Evolutionary conservation across 2,888 invertebrate species (phyloP).

Genomic region (Acronicta aceris): DNA sequence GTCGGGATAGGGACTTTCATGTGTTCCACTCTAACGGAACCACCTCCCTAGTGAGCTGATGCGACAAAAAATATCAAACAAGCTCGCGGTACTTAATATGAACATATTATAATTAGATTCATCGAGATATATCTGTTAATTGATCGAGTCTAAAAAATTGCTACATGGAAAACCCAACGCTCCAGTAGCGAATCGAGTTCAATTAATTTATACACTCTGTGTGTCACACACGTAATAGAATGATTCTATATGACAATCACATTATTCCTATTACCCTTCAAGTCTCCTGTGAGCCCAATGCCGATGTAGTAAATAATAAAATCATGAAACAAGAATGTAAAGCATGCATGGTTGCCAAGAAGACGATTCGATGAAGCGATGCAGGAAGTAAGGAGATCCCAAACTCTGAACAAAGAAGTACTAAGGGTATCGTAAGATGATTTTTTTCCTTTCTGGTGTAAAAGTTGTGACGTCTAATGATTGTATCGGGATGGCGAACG

Average conservation of each 20-base stretch:
- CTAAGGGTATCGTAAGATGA: conserved; percentile 14
- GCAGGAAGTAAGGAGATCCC: no score
- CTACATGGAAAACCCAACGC: conserved; percentile 23
- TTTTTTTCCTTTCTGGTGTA: conserved; percentile 30
- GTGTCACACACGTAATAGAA: conserved; percentile 18
- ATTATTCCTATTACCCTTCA: no score
- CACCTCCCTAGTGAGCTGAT: neutral
- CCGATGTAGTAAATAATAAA: no score
- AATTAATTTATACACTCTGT: conserved; percentile 15
- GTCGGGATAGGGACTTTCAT: conserved; percentile 56
- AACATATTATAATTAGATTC: conserved; percentile 38
- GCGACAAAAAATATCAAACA: conserved; percentile 16
- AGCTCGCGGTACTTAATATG: conserved; percentile 14
- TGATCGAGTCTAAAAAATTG: conserved; percentile 24
- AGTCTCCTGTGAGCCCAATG: no score
- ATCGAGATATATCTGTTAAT: conserved; percentile 21
- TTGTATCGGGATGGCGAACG: conserved; percentile 55
- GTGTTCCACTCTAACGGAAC: conserved; percentile 22
- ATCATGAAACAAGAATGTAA: no score
- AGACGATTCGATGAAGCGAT: no score
- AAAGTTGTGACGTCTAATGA: conserved; percentile 45
- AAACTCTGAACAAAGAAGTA: conserved; percentile 3
- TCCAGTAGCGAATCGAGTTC: conserved; percentile 35
- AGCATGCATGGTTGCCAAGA: no score
- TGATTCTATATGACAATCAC: conserved; percentile 1